Percentiles rank a stretch among this genome's conserved stretches.
Conservation (phyloP, 2,888 invertebrate genomes). For the Tachina fera region DNA sequence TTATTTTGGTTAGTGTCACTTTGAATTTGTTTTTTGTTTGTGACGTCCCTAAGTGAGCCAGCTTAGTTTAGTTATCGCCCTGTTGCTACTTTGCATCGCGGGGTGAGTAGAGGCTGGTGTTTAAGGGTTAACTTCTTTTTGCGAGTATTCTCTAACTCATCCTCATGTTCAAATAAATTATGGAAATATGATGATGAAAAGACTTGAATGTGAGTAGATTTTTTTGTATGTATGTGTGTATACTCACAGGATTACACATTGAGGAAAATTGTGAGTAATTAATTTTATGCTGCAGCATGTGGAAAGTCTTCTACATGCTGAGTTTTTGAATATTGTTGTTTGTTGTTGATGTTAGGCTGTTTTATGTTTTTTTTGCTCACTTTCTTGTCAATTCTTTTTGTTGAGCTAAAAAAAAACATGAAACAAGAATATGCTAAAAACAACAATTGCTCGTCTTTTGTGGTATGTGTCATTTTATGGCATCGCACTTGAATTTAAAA, state of each 20-base stretch:
- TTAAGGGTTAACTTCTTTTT: conserved; percentile 28
- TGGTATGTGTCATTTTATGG: conserved; percentile 63
- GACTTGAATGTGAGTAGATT: not conserved
- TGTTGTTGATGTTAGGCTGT: conserved; percentile 17
- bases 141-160: not conserved
- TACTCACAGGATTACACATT: conserved; percentile 63
- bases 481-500: conserved; percentile 64
- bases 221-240: not conserved
- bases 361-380: conserved; percentile 49
- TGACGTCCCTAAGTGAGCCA: no score
- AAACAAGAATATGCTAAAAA: not conserved
- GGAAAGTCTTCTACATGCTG: conserved; percentile 45
- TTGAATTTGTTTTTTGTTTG: no score
- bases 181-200: conserved; percentile 21
- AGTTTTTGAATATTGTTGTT: conserved; percentile 3
- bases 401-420: not conserved
- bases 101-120: not conserved
- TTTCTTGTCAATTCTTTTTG: conserved; percentile 63
- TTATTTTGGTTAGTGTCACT: no score
- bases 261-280: conserved; percentile 67
- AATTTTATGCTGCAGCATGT: conserved; percentile 70
- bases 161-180: not conserved
- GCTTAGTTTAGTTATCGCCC: not conserved
- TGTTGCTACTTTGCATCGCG: not conserved
- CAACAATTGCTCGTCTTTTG: conserved; percentile 62